Base-by-base conservation (phyloP, 2,888 invertebrate species). In the Brassicogethes aeneus region DNA sequence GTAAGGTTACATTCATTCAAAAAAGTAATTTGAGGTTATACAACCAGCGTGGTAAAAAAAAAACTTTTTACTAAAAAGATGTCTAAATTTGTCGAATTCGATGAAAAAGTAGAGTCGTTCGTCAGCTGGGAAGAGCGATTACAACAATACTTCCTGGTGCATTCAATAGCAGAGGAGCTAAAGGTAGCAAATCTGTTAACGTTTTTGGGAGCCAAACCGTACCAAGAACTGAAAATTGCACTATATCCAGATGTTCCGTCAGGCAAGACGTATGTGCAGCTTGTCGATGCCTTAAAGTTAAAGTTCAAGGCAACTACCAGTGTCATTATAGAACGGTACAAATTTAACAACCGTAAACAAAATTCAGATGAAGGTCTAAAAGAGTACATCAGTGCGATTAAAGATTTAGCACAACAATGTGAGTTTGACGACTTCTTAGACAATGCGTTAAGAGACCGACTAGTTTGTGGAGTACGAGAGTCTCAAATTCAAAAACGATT, bases 231-330 rank as follows among this genome's bases (percentile, higher is more conserved):
- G 14, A 41, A 37, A 14, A 23, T 37, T 32, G 30, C 34, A 12
- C 2, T 41, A 2, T 14, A 33, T 32, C 41, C 41, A 17, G 37
- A 37, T 15, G 2, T 17, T 17, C 41, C 41, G 2, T 37, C 29
- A 14, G 29, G 17, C 2, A 42, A 38, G 16, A 16, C 38, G 13
- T 42, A 10, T 37, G 14, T 16, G 2, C 29, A 37, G 16, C 17
- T 41, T 10, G 37, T 32, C 30, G n/a, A 16, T 15, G 32, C 8
- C 8, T 32, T 41, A 17, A 10, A 15, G 32, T 2, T 12, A 10
- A 32, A 37, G 10, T 41, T 15, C 14, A 38, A 32, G n/a, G 32
- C 38, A 2, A 38, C 30, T 16, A 23, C 16, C 3, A 8, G 30
- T 2, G 14, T 38, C 16, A 38, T 38, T 8, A 16, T 16, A 16